A percentile compares a stretch with the other conserved stretches of the same genome.
Evolutionary conservation across 2,797 vertebrate species (phyloP).

Genomic region (Pelochelys cantorii): DNA sequence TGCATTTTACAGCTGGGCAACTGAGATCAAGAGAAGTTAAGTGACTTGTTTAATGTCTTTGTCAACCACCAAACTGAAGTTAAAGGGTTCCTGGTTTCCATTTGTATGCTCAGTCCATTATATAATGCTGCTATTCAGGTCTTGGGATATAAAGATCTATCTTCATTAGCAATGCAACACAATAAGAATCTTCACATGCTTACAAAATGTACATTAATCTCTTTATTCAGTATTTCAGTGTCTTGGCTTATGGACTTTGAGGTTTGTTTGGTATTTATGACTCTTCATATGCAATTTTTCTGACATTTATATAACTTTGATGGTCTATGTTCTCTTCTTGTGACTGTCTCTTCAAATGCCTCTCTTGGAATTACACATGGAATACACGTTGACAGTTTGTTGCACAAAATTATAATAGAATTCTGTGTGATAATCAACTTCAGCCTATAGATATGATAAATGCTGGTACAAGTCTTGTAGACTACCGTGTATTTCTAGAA

Average conservation of each 20-base stretch:
- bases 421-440: background rate
- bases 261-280: background rate
- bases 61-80: background rate
- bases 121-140: background rate
- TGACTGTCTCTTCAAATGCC: background rate
- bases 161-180: no score
- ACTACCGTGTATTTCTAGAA: slow-evolving; percentile 13
- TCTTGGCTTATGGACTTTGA: background rate
- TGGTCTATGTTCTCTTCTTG: background rate
- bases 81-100: background rate
- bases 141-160: background rate
- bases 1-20: background rate
- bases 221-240: background rate
- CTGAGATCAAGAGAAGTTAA: background rate
- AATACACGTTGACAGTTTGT: background rate
- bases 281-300: background rate
- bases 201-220: background rate
- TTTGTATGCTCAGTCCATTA: background rate
- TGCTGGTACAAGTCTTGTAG: background rate
- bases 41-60: background rate
- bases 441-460: background rate
- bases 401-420: background rate
- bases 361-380: background rate
- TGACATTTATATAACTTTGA: background rate
- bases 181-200: background rate